Percentiles rank a stretch among this genome's conserved stretches.
Conservation (phyloP, 2,888 invertebrate genomes). For the Xylocampa areola region DNA sequence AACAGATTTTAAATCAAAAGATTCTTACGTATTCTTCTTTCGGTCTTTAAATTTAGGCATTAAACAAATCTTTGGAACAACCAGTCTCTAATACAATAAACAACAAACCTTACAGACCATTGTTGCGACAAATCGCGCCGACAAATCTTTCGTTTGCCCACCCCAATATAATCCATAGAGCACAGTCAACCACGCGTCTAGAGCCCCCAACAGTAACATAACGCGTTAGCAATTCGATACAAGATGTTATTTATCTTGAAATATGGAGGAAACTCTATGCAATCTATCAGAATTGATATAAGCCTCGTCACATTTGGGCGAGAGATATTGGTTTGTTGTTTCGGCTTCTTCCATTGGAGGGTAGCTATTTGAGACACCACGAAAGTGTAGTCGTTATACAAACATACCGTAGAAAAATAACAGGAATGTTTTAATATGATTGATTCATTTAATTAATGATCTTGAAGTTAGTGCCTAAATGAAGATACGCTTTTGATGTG, state of each 20-base stretch:
- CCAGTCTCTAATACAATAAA: background rate
- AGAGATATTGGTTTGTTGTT: conserved; percentile 16
- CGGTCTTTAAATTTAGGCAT: too few relatives aligned
- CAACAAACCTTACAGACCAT: background rate
- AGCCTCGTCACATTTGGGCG: conserved; percentile 42
- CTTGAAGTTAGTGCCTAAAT: too few relatives aligned
- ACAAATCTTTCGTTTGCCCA: conserved; percentile 18
- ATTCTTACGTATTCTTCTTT: too few relatives aligned
- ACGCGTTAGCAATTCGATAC: conserved; percentile 67
- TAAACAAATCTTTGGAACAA: too few relatives aligned
- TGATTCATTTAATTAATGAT: too few relatives aligned
- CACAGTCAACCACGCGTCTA: conserved; percentile 39
- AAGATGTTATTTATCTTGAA: conserved; percentile 64
- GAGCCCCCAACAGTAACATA: conserved; percentile 55
- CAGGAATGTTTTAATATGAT: too few relatives aligned
- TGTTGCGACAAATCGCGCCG: conserved; percentile 24
- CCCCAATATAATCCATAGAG: conserved; percentile 15
- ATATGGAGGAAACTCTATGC: conserved; percentile 51
- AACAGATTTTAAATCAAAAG: too few relatives aligned
- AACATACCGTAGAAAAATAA: too few relatives aligned
- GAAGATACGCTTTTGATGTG: too few relatives aligned
- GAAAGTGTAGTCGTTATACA: too few relatives aligned
- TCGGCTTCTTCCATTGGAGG: background rate
- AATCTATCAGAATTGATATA: conserved; percentile 50
- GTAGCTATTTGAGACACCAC: too few relatives aligned